These are phyloP conservation scores for Uropsilus gracilis DNA, from an alignment of 2,113 vertebrate genomes.

Conservation along the genomic window DNA sequence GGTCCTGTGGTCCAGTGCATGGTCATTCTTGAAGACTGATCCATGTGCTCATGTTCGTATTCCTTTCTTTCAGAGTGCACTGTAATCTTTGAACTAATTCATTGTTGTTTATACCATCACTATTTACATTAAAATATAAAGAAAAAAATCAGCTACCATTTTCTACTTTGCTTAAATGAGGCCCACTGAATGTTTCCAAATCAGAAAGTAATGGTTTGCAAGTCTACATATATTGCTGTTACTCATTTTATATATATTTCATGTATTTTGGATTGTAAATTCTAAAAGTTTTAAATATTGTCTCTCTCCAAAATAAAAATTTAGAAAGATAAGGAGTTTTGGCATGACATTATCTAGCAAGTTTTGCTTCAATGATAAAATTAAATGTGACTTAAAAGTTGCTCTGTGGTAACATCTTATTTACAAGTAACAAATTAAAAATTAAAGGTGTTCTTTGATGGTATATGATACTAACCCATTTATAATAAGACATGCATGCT, in stretches of 20 bases:
- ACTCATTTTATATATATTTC: constrained; percentile 24
- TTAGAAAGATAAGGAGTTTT: not conserved
- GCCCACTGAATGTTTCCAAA: not conserved
- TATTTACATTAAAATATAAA: not conserved
- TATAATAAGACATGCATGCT: not conserved
- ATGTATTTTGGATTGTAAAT: constrained; percentile 24
- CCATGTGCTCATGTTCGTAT: no score
- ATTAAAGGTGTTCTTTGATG: not conserved
- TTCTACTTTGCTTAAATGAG: not conserved
- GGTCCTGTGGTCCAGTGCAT: no score
- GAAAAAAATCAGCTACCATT: not conserved
- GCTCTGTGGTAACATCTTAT: not conserved
- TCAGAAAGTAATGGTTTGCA: not conserved
- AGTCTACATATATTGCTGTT: not conserved
- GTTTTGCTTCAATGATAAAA: constrained; percentile 27
- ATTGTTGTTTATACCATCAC: not conserved
- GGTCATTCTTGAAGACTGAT: no score
- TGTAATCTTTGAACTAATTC: constrained; percentile 37
- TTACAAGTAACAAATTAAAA: constrained; percentile 5
- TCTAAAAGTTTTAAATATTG: constrained; percentile 38
- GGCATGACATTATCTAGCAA: not conserved
- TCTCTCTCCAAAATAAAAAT: constrained; percentile 5
- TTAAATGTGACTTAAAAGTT: constrained; percentile 19
- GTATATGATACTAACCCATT: not conserved
- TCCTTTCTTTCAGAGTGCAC: no score